These are phyloP conservation scores for Hyperopisus bebe DNA, from an alignment of 2,113 vertebrate species.

Conservation along the genomic window DNA sequence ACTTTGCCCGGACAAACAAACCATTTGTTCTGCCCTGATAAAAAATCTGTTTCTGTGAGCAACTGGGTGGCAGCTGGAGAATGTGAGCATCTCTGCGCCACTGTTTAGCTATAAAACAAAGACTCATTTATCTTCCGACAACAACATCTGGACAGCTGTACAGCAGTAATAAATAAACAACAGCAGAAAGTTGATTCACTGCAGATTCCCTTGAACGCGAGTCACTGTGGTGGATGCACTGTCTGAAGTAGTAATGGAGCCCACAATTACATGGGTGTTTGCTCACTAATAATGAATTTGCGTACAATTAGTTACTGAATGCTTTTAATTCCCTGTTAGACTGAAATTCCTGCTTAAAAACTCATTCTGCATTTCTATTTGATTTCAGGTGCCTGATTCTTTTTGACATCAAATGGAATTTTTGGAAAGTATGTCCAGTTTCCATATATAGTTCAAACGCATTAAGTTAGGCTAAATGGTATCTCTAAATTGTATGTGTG, in stretches of 20 bases:
- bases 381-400: not conserved
- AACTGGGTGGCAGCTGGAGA: slow-evolving; percentile 42
- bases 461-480: not conserved
- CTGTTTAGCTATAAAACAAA: slow-evolving; percentile 50
- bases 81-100: slow-evolving; percentile 32
- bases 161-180: slow-evolving; percentile 53
- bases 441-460: not conserved
- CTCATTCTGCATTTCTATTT: not conserved
- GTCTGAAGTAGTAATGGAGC: slow-evolving; percentile 40
- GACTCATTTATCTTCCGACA: slow-evolving; percentile 51
- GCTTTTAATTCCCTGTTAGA: not conserved
- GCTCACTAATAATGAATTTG: slow-evolving; percentile 40
- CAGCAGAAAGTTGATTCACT: slow-evolving; percentile 48
- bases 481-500: not conserved
- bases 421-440: not conserved
- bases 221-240: slow-evolving; percentile 38
- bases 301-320: not conserved
- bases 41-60: slow-evolving; percentile 34
- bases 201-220: slow-evolving; percentile 22
- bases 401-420: not conserved
- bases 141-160: slow-evolving; percentile 59
- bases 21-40: slow-evolving; percentile 18
- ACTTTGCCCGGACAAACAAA: slow-evolving; percentile 20
- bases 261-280: slow-evolving; percentile 46
- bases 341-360: not conserved